Evolutionary conservation across 2,113 vertebrate species (phyloP).

Genomic region (Ahaetulla prasina): DNA sequence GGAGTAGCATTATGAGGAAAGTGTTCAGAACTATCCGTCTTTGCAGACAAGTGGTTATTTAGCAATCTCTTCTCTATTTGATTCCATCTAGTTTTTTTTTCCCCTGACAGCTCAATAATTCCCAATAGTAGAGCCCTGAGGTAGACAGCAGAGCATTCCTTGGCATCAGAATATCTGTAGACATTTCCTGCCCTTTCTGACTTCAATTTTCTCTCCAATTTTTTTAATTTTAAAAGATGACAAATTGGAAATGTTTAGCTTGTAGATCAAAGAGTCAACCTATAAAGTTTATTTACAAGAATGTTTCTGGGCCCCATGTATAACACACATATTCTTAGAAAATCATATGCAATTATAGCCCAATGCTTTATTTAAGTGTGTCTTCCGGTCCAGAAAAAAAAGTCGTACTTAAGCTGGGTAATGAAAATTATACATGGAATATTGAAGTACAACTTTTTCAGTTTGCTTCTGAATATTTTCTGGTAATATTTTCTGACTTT

Average conservation of each 20-base stretch:
- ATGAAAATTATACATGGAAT: neutral
- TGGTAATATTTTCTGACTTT: neutral
- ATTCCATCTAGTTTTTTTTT: neutral
- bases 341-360: neutral
- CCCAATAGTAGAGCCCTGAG: neutral
- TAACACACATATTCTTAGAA: neutral
- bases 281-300: neutral
- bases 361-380: neutral
- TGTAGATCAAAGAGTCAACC: neutral
- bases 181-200: neutral
- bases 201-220: neutral
- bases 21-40: neutral
- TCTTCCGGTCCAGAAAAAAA: neutral
- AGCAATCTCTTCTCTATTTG: neutral
- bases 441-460: neutral
- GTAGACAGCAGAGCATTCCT: neutral
- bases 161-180: neutral
- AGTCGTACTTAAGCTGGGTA: neutral
- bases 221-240: neutral
- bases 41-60: neutral
- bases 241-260: neutral
- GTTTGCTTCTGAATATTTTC: too few species aligned
- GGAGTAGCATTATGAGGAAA: neutral
- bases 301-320: neutral
- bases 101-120: neutral